A percentile compares a stretch with the other conserved stretches of the same genome.
phyloP scores from a whole-genome alignment of 2,113 vertebrate genomes.

The Nothoprocta perdicaria region DNA sequence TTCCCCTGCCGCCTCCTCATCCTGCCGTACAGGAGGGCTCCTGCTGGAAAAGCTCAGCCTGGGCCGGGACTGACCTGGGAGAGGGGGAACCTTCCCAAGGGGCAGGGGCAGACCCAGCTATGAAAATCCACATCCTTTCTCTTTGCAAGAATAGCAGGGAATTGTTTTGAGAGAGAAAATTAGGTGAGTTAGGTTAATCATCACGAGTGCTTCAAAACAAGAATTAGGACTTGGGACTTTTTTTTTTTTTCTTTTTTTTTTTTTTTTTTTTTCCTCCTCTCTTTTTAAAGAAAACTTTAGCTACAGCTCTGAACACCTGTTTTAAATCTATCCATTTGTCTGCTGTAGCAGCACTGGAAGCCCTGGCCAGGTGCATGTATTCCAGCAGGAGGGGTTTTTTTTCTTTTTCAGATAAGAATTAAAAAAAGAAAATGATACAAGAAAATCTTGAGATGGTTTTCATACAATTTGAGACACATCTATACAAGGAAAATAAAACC shows the following conservation, averaged over 20 bases:
- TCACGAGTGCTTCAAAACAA: not conserved
- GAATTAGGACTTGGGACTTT: not conserved
- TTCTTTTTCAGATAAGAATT: not conserved
- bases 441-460: not conserved
- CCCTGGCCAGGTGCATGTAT: too few species aligned
- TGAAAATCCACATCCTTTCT: not conserved
- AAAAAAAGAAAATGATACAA: not conserved
- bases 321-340: not conserved
- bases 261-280: not conserved
- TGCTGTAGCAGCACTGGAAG: not conserved
- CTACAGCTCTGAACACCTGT: not conserved
- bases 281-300: not conserved
- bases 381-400: not conserved
- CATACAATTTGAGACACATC: not conserved
- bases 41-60: not conserved
- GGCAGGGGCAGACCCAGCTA: not conserved
- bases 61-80: not conserved
- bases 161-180: not conserved
- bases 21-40: not conserved
- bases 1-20: not conserved
- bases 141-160: not conserved
- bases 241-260: too few species aligned
- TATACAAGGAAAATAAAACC: not conserved
- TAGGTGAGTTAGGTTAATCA: not conserved
- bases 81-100: not conserved